Conservation (phyloP, 2,113 vertebrate species). For the Anguilla rostrata region DNA sequence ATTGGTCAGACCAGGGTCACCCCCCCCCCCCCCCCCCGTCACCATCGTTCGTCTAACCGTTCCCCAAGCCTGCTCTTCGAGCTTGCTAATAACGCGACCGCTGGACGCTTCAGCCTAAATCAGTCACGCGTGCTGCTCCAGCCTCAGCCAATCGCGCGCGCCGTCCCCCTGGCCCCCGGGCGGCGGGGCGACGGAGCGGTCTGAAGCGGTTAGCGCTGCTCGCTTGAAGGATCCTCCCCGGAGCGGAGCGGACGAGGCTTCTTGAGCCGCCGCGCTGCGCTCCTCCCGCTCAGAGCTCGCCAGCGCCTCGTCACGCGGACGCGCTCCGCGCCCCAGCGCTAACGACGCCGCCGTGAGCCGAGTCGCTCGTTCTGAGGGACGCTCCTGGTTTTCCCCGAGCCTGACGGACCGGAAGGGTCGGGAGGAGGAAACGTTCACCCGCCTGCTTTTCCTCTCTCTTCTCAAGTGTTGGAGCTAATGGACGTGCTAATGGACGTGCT, state of each 20-base stretch:
- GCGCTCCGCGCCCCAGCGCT: background rate
- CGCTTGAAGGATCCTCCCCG: constrained; percentile 55
- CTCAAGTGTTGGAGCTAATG: background rate
- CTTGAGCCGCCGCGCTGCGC: background rate
- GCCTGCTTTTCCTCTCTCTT: background rate
- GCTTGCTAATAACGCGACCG: background rate
- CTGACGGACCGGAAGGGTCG: background rate
- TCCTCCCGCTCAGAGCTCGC: background rate
- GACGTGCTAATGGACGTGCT: constrained; percentile 11
- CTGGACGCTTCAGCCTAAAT: constrained; percentile 28
- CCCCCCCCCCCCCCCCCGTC: background rate
- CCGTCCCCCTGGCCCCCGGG: constrained; percentile 56
- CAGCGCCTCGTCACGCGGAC: background rate
- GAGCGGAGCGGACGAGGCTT: background rate
- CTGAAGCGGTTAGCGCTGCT: constrained; percentile 65
- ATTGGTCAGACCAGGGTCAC: constrained; percentile 13
- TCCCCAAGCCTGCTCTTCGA: background rate
- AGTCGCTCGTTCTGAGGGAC: background rate
- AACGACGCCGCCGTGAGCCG: background rate
- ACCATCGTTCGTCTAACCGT: constrained; percentile 34
- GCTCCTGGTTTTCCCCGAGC: background rate
- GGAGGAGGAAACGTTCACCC: background rate
- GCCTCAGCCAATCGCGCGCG: constrained; percentile 40
- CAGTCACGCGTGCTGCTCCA: constrained; percentile 22
- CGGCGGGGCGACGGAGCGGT: constrained; percentile 55